phyloP scores from a whole-genome alignment of 2,888 invertebrate genomes.

The Agriopis marginaria region DNA sequence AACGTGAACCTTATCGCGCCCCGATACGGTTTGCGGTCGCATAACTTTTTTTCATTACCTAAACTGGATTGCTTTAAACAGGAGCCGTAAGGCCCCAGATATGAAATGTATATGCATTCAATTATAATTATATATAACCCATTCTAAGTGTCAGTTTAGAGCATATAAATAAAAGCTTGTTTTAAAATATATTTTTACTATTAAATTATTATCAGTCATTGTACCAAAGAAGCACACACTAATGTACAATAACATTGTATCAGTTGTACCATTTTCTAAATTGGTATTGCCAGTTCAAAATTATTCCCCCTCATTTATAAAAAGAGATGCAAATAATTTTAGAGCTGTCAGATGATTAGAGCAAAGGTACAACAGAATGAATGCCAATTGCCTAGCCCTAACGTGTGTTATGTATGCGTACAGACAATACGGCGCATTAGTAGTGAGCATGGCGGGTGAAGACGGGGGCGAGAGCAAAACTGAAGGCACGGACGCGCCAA shows the following conservation, averaged over 20 bases:
- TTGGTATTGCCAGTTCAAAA: not conserved
- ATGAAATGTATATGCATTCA: no score
- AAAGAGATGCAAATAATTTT: not conserved
- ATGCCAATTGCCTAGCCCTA: not conserved
- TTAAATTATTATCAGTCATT: constrained; percentile 5
- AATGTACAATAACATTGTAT: not conserved
- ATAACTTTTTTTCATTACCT: no score
- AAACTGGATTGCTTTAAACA: no score
- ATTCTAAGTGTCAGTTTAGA: no score
- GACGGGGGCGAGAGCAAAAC: constrained; percentile 55
- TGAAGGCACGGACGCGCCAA: constrained; percentile 12
- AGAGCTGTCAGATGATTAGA: not conserved
- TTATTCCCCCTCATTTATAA: not conserved
- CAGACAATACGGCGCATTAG: constrained; percentile 82
- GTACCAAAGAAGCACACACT: constrained; percentile 1
- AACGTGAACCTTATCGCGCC: no score
- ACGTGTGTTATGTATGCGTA: constrained; percentile 35
- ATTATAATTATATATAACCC: no score
- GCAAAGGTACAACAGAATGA: not conserved
- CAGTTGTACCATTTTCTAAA: not conserved
- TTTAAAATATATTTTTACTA: no score
- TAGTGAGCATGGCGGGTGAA: constrained; percentile 75
- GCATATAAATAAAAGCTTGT: no score
- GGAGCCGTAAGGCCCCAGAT: no score
- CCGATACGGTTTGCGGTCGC: no score